phyloP scores from a whole-genome alignment of 2,888 invertebrate species.

The Habrosyne pyritoides region DNA sequence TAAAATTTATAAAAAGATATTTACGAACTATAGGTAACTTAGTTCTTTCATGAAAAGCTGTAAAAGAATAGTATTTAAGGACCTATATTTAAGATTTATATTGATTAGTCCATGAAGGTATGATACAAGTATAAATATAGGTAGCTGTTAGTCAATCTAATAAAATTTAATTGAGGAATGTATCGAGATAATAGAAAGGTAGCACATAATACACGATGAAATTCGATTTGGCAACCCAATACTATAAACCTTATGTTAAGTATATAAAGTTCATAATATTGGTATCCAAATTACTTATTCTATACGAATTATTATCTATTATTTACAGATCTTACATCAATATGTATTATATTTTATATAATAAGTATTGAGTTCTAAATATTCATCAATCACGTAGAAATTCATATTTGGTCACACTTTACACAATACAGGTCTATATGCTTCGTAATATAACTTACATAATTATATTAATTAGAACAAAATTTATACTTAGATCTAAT shows the following conservation, averaged over 20 bases:
- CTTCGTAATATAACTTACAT: neutral
- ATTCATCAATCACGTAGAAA: neutral
- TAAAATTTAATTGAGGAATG: too few species aligned
- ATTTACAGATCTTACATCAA: neutral
- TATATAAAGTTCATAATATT: neutral
- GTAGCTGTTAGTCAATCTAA: too few species aligned
- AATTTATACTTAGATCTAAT: neutral
- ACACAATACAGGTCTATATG: conserved; percentile 1
- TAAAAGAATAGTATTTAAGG: too few species aligned
- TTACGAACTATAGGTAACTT: too few species aligned
- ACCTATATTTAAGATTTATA: too few species aligned
- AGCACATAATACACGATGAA: neutral
- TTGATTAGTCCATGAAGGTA: too few species aligned
- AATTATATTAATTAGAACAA: neutral
- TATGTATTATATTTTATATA: neutral
- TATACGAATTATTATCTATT: neutral
- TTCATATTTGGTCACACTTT: conserved; percentile 2
- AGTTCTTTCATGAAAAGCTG: too few species aligned
- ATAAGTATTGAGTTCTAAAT: too few species aligned
- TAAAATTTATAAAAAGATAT: too few species aligned
- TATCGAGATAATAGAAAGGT: too few species aligned
- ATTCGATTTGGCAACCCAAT: neutral
- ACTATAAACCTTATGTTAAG: too few species aligned
- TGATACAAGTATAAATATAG: too few species aligned
- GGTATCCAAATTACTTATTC: neutral